Percentiles rank a stretch among this genome's conserved stretches.
Conservation (phyloP, 2,113 vertebrate genomes). For the Eurystomus gularis region DNA sequence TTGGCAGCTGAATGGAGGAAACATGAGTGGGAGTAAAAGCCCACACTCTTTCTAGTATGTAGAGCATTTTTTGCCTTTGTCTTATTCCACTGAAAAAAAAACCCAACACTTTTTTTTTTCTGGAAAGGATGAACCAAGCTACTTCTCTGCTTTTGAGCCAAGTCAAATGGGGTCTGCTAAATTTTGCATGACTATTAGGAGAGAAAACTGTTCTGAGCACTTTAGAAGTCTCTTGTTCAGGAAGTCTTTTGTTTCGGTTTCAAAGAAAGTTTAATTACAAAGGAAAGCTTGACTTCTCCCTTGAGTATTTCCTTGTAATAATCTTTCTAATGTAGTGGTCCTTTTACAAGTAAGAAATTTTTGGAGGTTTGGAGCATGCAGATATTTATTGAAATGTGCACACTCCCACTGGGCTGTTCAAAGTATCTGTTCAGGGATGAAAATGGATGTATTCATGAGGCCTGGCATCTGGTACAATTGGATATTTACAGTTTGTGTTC, state of each 20-base stretch:
- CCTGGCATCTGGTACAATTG: constrained; percentile 39
- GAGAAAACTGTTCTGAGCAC: background rate
- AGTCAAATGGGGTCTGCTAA: background rate
- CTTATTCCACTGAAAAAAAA: background rate
- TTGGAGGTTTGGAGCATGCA: background rate
- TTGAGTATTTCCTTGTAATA: constrained; percentile 27
- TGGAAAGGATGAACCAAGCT: background rate
- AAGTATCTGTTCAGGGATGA: constrained; percentile 29
- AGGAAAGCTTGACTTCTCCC: constrained; percentile 32
- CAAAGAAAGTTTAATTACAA: constrained; percentile 62
- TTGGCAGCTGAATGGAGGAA: background rate
- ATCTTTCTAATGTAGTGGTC: constrained; percentile 23
- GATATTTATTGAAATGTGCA: constrained; percentile 16
- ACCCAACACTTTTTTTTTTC: background rate
- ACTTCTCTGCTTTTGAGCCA: background rate
- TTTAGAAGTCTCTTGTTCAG: constrained; percentile 8
- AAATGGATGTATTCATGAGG: constrained; percentile 41
- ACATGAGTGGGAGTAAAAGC: background rate
- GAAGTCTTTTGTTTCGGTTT: constrained; percentile 48
- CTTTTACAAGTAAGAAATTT: constrained; percentile 21
- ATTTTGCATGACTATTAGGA: background rate
- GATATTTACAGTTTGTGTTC: constrained; percentile 42
- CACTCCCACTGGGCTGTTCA: background rate
- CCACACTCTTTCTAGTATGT: background rate
- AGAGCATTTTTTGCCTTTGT: background rate